phyloP scores from a whole-genome alignment of 2,888 invertebrate species.

The Cyaniris semiargus region DNA sequence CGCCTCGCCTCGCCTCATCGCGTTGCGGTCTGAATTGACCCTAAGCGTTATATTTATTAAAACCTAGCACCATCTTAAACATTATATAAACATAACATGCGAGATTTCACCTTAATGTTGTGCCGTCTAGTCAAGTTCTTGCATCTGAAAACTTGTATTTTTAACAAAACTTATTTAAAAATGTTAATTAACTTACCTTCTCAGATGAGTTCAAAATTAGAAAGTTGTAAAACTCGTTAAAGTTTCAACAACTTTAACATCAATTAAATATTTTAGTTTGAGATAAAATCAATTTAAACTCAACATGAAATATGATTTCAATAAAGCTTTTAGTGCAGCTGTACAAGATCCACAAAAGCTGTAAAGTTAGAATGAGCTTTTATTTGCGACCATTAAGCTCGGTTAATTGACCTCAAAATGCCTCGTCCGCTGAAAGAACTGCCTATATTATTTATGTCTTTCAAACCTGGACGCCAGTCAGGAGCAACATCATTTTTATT shows the following conservation, averaged over 20 bases:
- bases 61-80: too few relatives aligned
- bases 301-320: constrained; percentile 9
- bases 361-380: constrained; percentile 26
- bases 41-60: too few relatives aligned
- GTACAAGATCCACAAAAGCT: constrained; percentile 13
- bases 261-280: neutral
- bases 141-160: neutral
- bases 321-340: constrained; percentile 23
- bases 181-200: neutral
- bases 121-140: too few relatives aligned
- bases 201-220: neutral
- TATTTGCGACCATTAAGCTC: constrained; percentile 21
- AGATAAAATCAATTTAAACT: constrained; percentile 10
- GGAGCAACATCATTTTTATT: neutral
- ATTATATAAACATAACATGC: too few relatives aligned
- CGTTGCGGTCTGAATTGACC: too few relatives aligned
- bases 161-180: neutral
- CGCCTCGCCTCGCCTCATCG: too few relatives aligned
- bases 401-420: constrained; percentile 27
- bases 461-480: neutral
- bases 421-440: constrained; percentile 7
- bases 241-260: neutral
- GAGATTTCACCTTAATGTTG: too few relatives aligned
- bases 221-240: neutral
- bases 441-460: neutral